Base-by-base conservation (phyloP, 2,888 invertebrate genomes). In the Ceriagrion tenellum region DNA sequence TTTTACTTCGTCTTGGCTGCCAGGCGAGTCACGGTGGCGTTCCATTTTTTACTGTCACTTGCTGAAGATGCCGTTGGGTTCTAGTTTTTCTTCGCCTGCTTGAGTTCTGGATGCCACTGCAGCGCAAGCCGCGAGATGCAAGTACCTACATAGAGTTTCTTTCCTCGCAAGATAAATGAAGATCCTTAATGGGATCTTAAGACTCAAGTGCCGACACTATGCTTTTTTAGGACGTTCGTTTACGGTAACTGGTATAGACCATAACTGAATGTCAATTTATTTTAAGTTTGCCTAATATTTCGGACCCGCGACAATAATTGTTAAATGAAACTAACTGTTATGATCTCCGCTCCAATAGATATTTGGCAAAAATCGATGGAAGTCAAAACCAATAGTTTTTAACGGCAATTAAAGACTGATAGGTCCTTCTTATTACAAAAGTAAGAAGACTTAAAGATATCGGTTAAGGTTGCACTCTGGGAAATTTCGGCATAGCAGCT, bases 81-180 rank as follows among this genome's bases (percentile, higher is more conserved):
- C 59, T 16, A 59, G 69, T 69, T 26, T n/a, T 69, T 69, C 69
- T 69, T n/a, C n/a, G n/a, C n/a, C 69, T 69, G 69, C 69, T 69
- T n/a, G 69, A 69, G 69, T 69, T 69, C n/a, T n/a, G n/a, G n/a
- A 69, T 69, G n/a, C n/a, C 69, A 69, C 69, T 12, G 69, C 69
- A n/a, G n/a, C n/a, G 6, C n/a, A n/a, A n/a, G 69, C 10, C 59
- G 26, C n/a, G 26, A 69, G n/a, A n/a, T 69, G n/a, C 26, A n/a
- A n/a, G 69, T n/a, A 13, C 16, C 18, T 59, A 16, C 59, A 69
- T 69, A 4, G 26, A 26, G n/a, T 69, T 69, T 26, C 69, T 69
- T 59, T 69, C 69, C n/a, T n/a, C 69, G 26, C n/a, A 69, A 69
- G 69, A 69, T 69, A 69, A 69, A 69, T n/a, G 69, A 69, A 69